Percentiles rank a stretch among this genome's conserved stretches.
Conservation (phyloP, 2,113 vertebrate species). For the Solenodon paradoxus region DNA sequence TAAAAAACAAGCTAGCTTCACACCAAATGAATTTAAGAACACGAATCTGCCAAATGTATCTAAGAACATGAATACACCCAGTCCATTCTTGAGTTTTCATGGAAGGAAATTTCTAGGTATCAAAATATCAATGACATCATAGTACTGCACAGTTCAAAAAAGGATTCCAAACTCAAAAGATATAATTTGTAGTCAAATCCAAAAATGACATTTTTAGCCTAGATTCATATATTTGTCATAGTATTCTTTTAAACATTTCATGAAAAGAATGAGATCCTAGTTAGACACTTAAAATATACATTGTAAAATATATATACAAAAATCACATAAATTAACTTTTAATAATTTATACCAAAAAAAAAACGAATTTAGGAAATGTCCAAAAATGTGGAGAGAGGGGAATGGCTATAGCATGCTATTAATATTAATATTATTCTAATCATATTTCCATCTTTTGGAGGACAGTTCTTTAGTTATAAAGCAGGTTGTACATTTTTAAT, state of each 20-base stretch:
- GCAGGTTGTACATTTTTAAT: conserved; percentile 86
- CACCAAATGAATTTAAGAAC: conserved; percentile 9
- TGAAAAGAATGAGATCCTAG: neutral
- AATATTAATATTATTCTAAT: conserved; percentile 80
- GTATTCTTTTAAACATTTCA: conserved; percentile 17
- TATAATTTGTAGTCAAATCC: neutral
- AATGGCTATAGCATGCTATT: conserved; percentile 70
- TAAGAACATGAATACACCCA: neutral
- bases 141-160: neutral
- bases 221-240: neutral
- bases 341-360: neutral
- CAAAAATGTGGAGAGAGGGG: conserved; percentile 50
- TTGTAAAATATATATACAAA: neutral
- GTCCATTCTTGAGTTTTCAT: neutral
- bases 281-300: conserved; percentile 13
- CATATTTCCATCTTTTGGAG: conserved; percentile 75
- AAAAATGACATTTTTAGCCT: neutral
- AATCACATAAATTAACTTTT: neutral
- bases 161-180: conserved; percentile 15
- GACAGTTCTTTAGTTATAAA: conserved; percentile 69
- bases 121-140: neutral
- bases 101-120: neutral
- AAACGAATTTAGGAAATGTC: neutral
- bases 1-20: neutral
- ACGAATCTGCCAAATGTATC: neutral